These are phyloP conservation scores for Tipula lateralis DNA, from an alignment of 2,888 invertebrate species.

Conservation along the genomic window DNA sequence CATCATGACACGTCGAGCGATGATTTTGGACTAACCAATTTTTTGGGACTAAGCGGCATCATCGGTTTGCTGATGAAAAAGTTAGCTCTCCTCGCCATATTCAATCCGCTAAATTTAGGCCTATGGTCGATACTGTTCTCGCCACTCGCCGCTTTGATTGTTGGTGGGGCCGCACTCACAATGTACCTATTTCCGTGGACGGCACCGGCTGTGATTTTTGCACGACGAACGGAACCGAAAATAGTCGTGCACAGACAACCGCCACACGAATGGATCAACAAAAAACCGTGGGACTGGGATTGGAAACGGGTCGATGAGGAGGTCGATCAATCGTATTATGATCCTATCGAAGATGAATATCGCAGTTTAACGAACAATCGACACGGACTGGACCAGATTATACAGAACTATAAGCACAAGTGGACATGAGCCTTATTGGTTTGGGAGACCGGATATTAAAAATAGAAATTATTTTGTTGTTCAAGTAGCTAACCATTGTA, in stretches of 20 bases:
- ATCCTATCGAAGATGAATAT: background rate
- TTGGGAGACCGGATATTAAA: background rate
- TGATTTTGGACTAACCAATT: background rate
- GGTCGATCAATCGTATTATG: background rate
- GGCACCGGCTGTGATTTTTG: slow-evolving; percentile 47
- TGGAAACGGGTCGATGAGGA: background rate
- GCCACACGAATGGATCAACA: background rate
- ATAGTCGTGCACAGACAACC: slow-evolving; percentile 34
- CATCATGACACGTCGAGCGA: background rate
- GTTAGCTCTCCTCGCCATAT: slow-evolving; percentile 50
- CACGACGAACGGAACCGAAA: slow-evolving; percentile 11
- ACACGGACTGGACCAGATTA: background rate
- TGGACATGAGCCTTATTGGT: background rate
- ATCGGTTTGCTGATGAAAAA: slow-evolving; percentile 32
- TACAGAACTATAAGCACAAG: background rate
- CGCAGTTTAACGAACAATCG: background rate
- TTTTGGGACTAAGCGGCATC: background rate
- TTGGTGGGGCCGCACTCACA: slow-evolving; percentile 58
- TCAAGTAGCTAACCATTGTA: background rate
- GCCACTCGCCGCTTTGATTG: slow-evolving; percentile 59
- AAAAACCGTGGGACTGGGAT: background rate
- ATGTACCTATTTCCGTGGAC: slow-evolving; percentile 62
- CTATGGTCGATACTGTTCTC: slow-evolving; percentile 58
- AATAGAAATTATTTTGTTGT: slow-evolving; percentile 24
- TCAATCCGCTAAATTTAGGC: slow-evolving; percentile 58